Evolutionary conservation across 2,888 invertebrate species (phyloP).

Genomic region (Rotaria macrura): DNA sequence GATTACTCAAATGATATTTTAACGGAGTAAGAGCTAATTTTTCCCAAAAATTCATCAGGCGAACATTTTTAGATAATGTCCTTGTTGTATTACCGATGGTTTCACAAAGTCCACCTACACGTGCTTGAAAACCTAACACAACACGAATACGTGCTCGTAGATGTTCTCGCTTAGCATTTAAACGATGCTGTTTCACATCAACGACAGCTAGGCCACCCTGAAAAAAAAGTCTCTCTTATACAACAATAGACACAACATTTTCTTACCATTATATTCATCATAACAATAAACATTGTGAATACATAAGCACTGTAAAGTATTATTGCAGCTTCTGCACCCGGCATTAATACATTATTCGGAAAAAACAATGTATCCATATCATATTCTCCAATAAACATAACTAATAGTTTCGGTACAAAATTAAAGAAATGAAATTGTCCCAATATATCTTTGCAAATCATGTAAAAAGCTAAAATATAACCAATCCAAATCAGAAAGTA

Average conservation of each 20-base stretch:
- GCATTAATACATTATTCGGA: background rate
- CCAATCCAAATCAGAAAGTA: background rate
- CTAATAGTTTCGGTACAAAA: background rate
- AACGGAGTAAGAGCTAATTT: background rate
- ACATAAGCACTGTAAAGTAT: background rate
- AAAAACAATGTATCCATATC: background rate
- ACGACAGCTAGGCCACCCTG: conserved; percentile 1
- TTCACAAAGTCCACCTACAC: background rate
- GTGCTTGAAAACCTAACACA: background rate
- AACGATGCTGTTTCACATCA: background rate
- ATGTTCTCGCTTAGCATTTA: conserved; percentile 16
- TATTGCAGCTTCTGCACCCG: background rate
- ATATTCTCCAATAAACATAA: background rate
- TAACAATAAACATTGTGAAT: conserved; percentile 14
- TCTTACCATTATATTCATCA: conserved; percentile 6
- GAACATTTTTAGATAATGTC: background rate
- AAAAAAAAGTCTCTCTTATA: background rate
- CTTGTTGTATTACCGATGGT: background rate
- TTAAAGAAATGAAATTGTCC: background rate
- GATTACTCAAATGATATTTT: background rate
- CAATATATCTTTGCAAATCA: background rate
- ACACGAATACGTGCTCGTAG: background rate
- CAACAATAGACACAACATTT: background rate
- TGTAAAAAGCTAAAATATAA: conserved; percentile 11
- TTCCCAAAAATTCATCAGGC: background rate